Evolutionary conservation across 2,888 invertebrate species (phyloP), one percentile per base, ranked within the genome.

Genomic region (Scaeva pyrastri): DNA sequence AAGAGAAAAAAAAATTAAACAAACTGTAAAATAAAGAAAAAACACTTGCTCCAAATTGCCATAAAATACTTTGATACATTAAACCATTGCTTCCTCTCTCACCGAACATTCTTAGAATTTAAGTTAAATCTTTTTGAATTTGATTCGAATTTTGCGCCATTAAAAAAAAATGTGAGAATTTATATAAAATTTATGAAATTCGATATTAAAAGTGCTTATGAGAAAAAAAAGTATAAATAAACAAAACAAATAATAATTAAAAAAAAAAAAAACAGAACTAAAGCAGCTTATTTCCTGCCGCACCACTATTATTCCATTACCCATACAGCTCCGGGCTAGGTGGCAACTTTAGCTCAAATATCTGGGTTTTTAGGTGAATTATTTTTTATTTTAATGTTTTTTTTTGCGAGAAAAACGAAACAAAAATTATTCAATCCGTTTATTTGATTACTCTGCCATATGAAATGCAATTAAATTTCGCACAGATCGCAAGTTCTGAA

Each of bases 291-390:
- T 77, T 77, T 77, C 50, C 70, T 60, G 50, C 58, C 43, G 2
- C 36, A 26, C 48, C n/a, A n/a, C 4, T 8, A n/a, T n/a, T n/a
- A n/a, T n/a, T n/a, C 36, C 36, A 39, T 4, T 10, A 41, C 12
- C 41, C 1, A 12, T 41, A 19, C 31, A 31, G 56, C 48, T 52
- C 52, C 14, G 19, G 41, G 31, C 56, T n/a, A n/a, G 58, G 48
- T 39, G 68, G 56, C 50, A 50, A 19, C 36, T 56, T 2, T 12
- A 12, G 5, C 31, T 70, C 31, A 36, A 56, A 43, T 62, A 77
- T 77, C 58, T 77, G 60, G 76, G 76, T 77, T 77, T 77, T 68
- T 60, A 77, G 76, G 76, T 77, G 76, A 77, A 77, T 19, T 50
- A 60, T 52, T 76, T 48, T 43, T 23, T 45, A 7, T 45, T 56